Conservation (phyloP, 2,113 vertebrate species). For the Spizaetus ornatus region DNA sequence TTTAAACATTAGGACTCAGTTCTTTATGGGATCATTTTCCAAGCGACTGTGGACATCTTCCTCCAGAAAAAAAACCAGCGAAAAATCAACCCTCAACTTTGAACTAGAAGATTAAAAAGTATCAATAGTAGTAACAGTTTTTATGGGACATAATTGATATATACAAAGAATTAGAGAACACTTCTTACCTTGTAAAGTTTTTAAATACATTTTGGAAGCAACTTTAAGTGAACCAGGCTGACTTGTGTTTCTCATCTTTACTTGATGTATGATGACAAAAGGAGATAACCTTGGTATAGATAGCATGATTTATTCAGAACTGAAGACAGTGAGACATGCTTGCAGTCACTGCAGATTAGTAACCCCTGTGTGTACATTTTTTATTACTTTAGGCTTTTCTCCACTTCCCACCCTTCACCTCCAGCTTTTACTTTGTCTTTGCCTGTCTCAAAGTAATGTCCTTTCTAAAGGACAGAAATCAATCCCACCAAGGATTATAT, state of each 20-base stretch:
- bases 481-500: conserved; percentile 11
- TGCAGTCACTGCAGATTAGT: background rate
- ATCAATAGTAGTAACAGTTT: background rate
- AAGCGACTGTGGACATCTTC: background rate
- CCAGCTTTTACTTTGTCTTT: conserved; percentile 3
- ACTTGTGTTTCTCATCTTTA: conserved; percentile 25
- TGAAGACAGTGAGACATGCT: background rate
- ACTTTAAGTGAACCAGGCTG: background rate
- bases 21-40: background rate
- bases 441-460: background rate
- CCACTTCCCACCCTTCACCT: background rate
- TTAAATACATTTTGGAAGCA: background rate
- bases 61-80: background rate
- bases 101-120: background rate
- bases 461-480: conserved; percentile 26
- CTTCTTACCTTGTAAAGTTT: background rate
- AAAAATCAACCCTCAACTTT: background rate
- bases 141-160: background rate
- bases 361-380: conserved; percentile 1
- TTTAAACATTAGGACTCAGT: background rate
- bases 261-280: conserved; percentile 45
- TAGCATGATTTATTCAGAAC: conserved; percentile 57
- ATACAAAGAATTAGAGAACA: background rate
- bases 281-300: conserved; percentile 38
- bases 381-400: conserved; percentile 37